These are phyloP conservation scores for Terebella lapidaria DNA, from an alignment of 2,888 invertebrate species.

Conservation along the genomic window DNA sequence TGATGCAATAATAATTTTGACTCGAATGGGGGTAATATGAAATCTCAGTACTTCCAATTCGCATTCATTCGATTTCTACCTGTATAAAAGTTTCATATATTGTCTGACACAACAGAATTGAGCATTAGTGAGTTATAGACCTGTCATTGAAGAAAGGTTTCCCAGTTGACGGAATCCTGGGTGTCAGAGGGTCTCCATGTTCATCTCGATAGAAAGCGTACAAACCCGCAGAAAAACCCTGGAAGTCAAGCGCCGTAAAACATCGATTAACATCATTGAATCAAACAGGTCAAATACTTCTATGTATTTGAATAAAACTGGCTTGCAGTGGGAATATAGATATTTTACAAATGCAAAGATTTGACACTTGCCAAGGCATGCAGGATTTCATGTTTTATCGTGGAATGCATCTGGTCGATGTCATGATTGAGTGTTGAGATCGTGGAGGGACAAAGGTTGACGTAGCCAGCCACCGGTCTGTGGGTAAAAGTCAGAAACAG, in stretches of 20 bases:
- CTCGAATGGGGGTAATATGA: no score
- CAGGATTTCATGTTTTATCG: constrained; percentile 96
- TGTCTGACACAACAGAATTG: no score
- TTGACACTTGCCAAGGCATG: constrained; percentile 70
- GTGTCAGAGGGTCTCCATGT: constrained; percentile 70
- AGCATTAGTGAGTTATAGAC: constrained; percentile 29
- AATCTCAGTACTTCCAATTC: no score
- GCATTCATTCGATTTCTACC: no score
- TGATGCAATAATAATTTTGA: no score
- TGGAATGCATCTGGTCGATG: constrained; percentile 67
- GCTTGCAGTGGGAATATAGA: no score
- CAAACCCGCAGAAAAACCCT: constrained; percentile 90
- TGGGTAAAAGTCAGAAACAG: not conserved
- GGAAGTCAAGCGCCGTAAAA: constrained; percentile 21
- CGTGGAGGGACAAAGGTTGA: constrained; percentile 93
- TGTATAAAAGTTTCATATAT: no score
- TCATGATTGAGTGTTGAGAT: constrained; percentile 88
- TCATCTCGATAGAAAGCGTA: constrained; percentile 94
- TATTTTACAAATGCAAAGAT: no score
- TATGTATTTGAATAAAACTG: no score
- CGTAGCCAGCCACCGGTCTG: constrained; percentile 97
- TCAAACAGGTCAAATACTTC: no score
- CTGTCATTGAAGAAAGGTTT: constrained; percentile 64
- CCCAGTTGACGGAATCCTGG: constrained; percentile 63
- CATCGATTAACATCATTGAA: no score